A percentile compares a stretch with the other conserved stretches of the same genome.
Evolutionary conservation across 2,888 invertebrate genomes (phyloP).

Genomic region (Pandemis cinnamomeana): DNA sequence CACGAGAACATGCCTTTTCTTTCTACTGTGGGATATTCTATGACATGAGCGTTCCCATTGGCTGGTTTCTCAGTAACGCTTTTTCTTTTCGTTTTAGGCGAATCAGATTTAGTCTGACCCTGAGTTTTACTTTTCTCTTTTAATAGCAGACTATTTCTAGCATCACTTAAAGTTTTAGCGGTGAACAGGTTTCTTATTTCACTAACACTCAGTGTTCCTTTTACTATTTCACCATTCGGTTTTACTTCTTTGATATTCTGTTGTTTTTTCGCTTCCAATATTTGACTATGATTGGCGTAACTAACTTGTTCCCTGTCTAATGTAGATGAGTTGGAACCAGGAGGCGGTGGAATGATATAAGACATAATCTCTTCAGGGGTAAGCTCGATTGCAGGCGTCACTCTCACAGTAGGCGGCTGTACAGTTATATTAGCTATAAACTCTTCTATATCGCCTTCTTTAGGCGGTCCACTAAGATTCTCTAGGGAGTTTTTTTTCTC

Average conservation of each 20-base stretch:
- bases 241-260: constrained; percentile 60
- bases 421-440: constrained; percentile 93
- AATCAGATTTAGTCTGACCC: constrained; percentile 69
- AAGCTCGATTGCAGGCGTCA: constrained; percentile 90
- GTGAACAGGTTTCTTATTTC: constrained; percentile 82
- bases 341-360: constrained; percentile 92
- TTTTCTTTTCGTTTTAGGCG: constrained; percentile 78
- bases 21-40: constrained; percentile 90
- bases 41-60: constrained; percentile 83
- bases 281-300: constrained; percentile 73
- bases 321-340: constrained; percentile 82
- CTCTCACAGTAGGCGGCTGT: constrained; percentile 90
- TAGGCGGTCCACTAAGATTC: constrained; percentile 64
- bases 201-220: constrained; percentile 84
- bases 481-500: constrained; percentile 71
- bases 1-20: constrained; percentile 90
- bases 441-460: constrained; percentile 89
- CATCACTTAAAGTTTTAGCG: constrained; percentile 79
- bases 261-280: constrained; percentile 62
- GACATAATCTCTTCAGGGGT: constrained; percentile 94
- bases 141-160: constrained; percentile 79
- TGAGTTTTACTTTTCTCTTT: constrained; percentile 75
- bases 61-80: constrained; percentile 73
- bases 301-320: constrained; percentile 74
- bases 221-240: constrained; percentile 78